Conservation (phyloP, 2,113 vertebrate genomes). For the Psettodes erumei region DNA sequence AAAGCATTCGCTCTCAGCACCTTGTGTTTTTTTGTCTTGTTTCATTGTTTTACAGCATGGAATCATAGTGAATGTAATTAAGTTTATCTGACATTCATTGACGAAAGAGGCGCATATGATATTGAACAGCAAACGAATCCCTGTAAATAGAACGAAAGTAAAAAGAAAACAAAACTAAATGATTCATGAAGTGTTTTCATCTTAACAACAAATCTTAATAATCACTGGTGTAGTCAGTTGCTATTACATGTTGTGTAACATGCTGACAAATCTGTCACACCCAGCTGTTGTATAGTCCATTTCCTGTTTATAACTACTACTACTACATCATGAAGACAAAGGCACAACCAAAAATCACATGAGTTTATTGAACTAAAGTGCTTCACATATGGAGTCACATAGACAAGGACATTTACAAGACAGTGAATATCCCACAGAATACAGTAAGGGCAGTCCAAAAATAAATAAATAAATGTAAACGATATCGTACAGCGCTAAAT, state of each 20-base stretch:
- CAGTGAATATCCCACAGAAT: background rate
- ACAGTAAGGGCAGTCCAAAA: background rate
- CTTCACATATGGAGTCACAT: background rate
- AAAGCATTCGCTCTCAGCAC: background rate
- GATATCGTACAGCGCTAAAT: background rate
- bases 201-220: background rate
- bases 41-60: background rate
- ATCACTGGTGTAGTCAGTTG: background rate
- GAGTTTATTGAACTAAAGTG: background rate
- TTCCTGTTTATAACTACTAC: background rate
- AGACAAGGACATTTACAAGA: too few species aligned
- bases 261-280: background rate
- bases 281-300: background rate
- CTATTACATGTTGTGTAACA: background rate
- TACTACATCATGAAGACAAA: background rate
- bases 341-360: too few species aligned
- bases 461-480: too few species aligned
- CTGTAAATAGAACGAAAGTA: background rate
- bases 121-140: background rate
- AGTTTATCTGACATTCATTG: too few species aligned
- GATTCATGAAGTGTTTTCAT: background rate
- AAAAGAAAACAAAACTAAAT: background rate
- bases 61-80: background rate
- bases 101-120: too few species aligned
- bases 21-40: background rate